phyloP scores from a whole-genome alignment of 1,140 invertebrate genomes.

The Oppia nitens region DNA sequence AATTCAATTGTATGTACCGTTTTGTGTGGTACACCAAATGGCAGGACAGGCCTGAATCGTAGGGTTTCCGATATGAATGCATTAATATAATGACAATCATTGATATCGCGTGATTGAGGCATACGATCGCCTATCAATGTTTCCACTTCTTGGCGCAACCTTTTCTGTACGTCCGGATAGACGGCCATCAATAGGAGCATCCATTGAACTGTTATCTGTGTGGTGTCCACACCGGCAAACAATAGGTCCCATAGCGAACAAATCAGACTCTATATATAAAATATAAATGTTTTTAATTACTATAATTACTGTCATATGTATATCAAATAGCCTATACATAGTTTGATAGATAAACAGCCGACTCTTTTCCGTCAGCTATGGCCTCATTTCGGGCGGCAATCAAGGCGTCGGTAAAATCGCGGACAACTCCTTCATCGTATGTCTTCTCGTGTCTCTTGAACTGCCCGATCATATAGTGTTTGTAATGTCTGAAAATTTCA shows the following conservation, averaged over 20 bases:
- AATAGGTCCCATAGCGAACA: constrained; percentile 20
- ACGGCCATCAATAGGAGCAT: constrained; percentile 21
- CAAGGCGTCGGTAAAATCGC: constrained; percentile 69
- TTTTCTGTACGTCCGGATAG: constrained; percentile 27
- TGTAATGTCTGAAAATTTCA: neutral
- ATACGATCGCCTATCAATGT: constrained; percentile 16
- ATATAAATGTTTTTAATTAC: too few species aligned
- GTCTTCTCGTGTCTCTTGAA: neutral
- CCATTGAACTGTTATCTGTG: constrained; percentile 25
- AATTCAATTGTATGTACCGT: neutral
- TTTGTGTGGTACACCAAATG: neutral
- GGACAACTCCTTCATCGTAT: constrained; percentile 16
- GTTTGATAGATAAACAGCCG: neutral
- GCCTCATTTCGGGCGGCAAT: constrained; percentile 44
- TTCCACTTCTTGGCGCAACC: constrained; percentile 24
- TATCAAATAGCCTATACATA: too few species aligned
- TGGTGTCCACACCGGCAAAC: constrained; percentile 26
- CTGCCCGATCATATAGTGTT: neutral
- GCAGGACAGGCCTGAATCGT: neutral
- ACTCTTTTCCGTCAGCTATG: constrained; percentile 7
- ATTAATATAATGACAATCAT: constrained; percentile 7
- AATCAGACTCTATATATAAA: constrained; percentile 8
- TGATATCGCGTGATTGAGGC: neutral
- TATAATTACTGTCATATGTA: too few species aligned
- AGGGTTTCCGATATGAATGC: constrained; percentile 3